Evolutionary conservation across 2,888 invertebrate genomes (phyloP), one percentile per base, ranked within the genome.

Genomic region (Aphodius sticticus): DNA sequence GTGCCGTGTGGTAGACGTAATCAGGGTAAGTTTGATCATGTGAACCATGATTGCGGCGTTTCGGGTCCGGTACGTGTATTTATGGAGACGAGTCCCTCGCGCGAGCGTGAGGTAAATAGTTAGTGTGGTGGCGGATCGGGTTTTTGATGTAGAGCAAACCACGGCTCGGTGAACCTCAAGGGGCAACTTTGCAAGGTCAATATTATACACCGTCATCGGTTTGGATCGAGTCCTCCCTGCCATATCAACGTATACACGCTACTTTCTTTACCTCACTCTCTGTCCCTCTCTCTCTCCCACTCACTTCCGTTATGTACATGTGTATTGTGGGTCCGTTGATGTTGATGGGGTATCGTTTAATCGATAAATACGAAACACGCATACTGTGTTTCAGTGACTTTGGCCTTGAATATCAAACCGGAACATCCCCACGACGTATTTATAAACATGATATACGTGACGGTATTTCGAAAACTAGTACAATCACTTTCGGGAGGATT

Each of bases 101-200:
- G 53, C 53, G 53, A 53, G 53, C 53, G 9, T 53, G 53, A 53
- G 53, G 53, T 53, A 53, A 53, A 53, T 53, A 53, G 53, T 53
- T 53, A 53, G 26, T 26, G 26, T 3, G 53, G 53, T 5, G 53
- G 53, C 4, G 71, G 71, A 71, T 26, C 71, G 71, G 35, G 74
- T 37, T 74, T 74, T 74, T 74, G 74, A 74, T 74, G 74, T 74
- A 74, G 35, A 53, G 26, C 35, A 37, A 7, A 74, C 26, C n/a
- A 36, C 74, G 74, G n/a, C 37, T 74, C 26, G 74, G 37, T 74
- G 74, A 74, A 74, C 74, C 37, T 74, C 36, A 74, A 74, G 36
- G 35, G 74, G 36, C 37, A 35, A 74, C 35, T 53, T 53, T 53
- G 37, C 74, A 74, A 74, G 74, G 74, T 74, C 74, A 74, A 74